Base-by-base conservation (phyloP, 1,140 invertebrate genomes). In the Augochlora pura region DNA sequence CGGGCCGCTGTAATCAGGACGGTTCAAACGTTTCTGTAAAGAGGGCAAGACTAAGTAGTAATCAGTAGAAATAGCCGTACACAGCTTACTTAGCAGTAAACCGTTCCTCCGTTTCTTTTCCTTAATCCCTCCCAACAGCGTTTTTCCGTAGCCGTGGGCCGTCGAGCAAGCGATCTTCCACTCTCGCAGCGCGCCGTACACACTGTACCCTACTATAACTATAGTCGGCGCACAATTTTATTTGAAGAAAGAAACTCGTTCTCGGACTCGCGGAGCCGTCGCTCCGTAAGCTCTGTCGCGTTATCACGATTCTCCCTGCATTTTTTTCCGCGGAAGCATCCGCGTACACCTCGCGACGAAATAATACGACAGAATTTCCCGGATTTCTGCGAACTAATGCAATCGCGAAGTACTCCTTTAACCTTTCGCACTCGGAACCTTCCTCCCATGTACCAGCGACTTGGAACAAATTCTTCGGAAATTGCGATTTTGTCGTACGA, bases 41-140 rank as follows among this genome's bases (percentile, higher is more conserved):
- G 42, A 18, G n/a, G 39, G 39, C 1, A 46, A 38, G 57, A 27
- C 59, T 57, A 60, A 76, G 54, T 60, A 49, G 74, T 75, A 65
- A 75, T 76, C 74, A 38, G 65, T 69, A 69, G 52, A 38, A 59
- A 68, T 68, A 68, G 73, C 38, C 14, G 38, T 27, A 7, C 64
- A 32, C 38, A 57, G 73, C 32, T 75, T 75, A 57, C 23, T 21
- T 52, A 12, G 42, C 63, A 42, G 21, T 42, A 27, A 68, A 69
- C 65, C 12, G 14, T 69, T 66, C 21, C 52, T 18, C 21, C 52
- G 73, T 76, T 68, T 46, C 52, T 68, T 76, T n/a, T 46, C 21
- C 64, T 67, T 60, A 69, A 76, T 76, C 38, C 52, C 16, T n/a
- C 4, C 52, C 38, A 59, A 68, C 64, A 27, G 38, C 12, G 21